These are phyloP conservation scores for Microtus oregoni DNA, from an alignment of 2,113 vertebrate genomes.

Conservation along the genomic window DNA sequence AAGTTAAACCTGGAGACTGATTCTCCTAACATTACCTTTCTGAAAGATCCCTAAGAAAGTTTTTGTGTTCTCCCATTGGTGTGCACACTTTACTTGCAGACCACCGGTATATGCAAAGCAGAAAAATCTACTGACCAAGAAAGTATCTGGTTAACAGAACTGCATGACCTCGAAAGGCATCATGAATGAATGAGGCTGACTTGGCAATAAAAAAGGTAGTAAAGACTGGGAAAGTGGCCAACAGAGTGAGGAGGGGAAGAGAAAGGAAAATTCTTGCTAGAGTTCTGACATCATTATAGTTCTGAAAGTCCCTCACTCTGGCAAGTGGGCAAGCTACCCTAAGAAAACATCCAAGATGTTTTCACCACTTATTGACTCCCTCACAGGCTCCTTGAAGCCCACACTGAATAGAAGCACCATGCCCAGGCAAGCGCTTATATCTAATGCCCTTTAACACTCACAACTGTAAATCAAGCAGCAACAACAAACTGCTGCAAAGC, in stretches of 20 bases:
- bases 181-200: not conserved
- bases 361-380: not conserved
- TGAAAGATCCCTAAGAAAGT: constrained; percentile 25
- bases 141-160: constrained; percentile 14
- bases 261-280: not conserved
- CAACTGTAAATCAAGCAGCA: not conserved
- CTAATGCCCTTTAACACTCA: not conserved
- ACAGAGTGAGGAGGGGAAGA: not conserved
- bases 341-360: constrained; percentile 1
- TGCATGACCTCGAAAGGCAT: not conserved
- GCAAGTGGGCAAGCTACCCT: not conserved
- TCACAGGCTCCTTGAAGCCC: not conserved
- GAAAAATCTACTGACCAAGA: not conserved
- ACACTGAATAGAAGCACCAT: not conserved
- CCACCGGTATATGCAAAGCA: not conserved
- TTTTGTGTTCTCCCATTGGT: not conserved
- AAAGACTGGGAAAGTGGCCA: not conserved
- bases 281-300: not conserved
- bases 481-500: not conserved
- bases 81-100: not conserved
- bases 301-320: not conserved
- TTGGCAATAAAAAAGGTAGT: not conserved
- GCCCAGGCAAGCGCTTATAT: not conserved
- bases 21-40: constrained; percentile 14
- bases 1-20: constrained; percentile 23